Percentiles rank a stretch among this genome's conserved stretches.
These are phyloP conservation scores for Ispidina lecontei DNA, from an alignment of 2,797 vertebrate species.

Conservation along the genomic window DNA sequence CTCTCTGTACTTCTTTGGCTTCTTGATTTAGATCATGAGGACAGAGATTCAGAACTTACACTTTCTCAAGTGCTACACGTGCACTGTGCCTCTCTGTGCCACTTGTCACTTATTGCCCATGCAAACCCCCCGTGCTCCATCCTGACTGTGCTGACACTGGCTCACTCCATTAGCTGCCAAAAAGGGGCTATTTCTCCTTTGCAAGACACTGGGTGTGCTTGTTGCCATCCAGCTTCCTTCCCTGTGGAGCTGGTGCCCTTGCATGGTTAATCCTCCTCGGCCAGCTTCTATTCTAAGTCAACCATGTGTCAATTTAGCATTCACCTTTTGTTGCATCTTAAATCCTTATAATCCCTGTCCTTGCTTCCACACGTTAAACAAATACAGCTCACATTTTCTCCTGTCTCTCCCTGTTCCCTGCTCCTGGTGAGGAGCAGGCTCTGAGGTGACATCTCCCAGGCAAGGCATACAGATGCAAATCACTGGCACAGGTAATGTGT, in stretches of 20 bases:
- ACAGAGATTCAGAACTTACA: background rate
- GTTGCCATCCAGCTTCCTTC: background rate
- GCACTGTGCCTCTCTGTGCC: rapidly evolving
- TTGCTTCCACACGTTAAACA: slow-evolving; percentile 50
- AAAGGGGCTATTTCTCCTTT: background rate
- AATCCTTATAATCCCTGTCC: slow-evolving; percentile 58
- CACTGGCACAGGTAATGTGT: background rate
- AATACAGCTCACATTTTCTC: slow-evolving; percentile 27
- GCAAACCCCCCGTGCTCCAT: rapidly evolving
- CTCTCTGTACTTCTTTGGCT: background rate
- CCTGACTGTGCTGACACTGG: rapidly evolving
- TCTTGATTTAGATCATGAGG: background rate
- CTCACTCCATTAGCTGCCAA: background rate
- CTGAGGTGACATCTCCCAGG: background rate
- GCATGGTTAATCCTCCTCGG: slow-evolving; percentile 59
- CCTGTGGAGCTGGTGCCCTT: background rate
- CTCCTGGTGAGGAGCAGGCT: background rate
- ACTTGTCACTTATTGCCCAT: background rate
- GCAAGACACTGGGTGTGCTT: background rate
- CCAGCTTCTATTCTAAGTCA: slow-evolving; percentile 67
- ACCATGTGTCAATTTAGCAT: slow-evolving; percentile 64
- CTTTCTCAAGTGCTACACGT: background rate
- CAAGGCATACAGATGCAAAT: background rate
- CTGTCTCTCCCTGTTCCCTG: background rate
- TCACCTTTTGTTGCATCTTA: slow-evolving; percentile 72